Evolutionary conservation across 1,140 invertebrate species (phyloP).

Genomic region (Papilio dardanus): DNA sequence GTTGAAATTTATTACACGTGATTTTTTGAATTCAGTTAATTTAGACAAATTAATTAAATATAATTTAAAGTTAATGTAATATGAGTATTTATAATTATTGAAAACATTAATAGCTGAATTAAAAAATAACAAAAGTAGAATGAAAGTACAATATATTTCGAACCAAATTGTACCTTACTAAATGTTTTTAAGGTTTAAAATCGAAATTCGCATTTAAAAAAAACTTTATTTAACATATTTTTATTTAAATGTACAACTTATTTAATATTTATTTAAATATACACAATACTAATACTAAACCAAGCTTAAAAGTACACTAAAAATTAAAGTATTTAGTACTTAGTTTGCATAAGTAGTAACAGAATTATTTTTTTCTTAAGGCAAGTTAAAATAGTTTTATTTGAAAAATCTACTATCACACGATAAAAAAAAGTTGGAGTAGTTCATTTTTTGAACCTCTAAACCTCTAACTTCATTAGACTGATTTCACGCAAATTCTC

Average conservation of each 20-base stretch:
- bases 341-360: neutral
- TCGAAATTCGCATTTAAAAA: neutral
- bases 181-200: neutral
- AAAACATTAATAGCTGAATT: neutral
- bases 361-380: neutral
- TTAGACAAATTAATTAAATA: neutral
- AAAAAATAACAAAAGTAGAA: neutral
- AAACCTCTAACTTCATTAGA: too few relatives aligned
- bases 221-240: neutral
- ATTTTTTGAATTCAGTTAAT: neutral
- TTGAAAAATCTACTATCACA: neutral
- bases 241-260: neutral
- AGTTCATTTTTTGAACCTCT: too few relatives aligned
- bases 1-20: too few relatives aligned
- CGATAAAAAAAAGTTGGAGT: too few relatives aligned
- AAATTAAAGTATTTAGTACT: neutral
- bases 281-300: neutral
- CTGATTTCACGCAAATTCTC: too few relatives aligned
- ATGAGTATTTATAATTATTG: slow-evolving; percentile 11
- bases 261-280: neutral
- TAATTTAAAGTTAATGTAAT: neutral
- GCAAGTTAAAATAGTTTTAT: neutral
- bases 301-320: neutral
- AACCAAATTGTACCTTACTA: neutral
- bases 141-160: neutral